phyloP scores from a whole-genome alignment of 2,888 invertebrate species.

The Euplagia quadripunctaria region DNA sequence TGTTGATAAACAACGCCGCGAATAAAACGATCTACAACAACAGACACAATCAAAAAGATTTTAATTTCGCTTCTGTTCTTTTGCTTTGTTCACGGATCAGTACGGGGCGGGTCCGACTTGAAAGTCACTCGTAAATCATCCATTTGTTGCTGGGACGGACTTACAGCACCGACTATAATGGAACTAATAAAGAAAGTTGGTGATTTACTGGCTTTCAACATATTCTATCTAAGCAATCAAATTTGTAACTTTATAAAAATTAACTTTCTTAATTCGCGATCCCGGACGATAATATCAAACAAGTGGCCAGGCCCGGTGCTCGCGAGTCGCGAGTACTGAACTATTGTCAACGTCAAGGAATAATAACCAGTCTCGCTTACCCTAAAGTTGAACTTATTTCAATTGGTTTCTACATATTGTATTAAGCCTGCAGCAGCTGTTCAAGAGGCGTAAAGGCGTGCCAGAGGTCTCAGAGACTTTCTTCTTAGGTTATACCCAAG shows the following conservation, averaged over 20 bases:
- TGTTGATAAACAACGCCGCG: constrained; percentile 14
- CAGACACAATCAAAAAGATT: constrained; percentile 8
- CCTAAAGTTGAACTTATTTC: too few species aligned
- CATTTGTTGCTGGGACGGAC: background rate
- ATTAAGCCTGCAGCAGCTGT: too few species aligned
- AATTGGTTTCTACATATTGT: too few species aligned
- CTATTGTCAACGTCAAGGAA: background rate
- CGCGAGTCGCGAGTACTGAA: background rate
- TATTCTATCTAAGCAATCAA: background rate
- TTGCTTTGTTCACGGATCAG: constrained; percentile 9
- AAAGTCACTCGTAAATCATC: background rate
- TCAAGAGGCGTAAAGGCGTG: too few species aligned
- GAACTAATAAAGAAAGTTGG: background rate
- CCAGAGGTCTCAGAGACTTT: too few species aligned
- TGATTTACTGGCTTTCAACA: background rate
- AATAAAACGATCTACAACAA: constrained; percentile 15
- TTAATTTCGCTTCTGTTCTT: constrained; percentile 24
- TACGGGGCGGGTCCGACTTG: background rate
- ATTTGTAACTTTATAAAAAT: background rate
- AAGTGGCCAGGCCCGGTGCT: background rate
- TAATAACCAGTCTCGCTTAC: background rate
- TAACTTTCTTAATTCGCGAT: background rate
- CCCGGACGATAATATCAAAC: background rate
- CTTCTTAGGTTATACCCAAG: too few species aligned
- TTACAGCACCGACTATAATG: background rate